phyloP scores from a whole-genome alignment of 2,888 invertebrate species.

The Drosophila atripex region DNA sequence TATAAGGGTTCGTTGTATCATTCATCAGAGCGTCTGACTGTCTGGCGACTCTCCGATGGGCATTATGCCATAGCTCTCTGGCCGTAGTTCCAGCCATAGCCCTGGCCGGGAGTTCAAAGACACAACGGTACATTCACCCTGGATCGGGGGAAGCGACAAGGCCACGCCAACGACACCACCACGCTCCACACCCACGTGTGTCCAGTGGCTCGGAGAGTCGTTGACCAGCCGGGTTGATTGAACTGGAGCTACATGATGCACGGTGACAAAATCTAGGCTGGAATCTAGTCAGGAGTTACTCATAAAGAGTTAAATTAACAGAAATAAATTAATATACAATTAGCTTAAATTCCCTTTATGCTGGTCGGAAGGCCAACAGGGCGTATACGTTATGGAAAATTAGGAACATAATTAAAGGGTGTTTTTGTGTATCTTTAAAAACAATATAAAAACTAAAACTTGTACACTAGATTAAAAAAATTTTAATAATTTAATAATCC shows the following conservation, averaged over 20 bases:
- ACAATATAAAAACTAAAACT: no score
- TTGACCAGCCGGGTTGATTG: slow-evolving; percentile 69
- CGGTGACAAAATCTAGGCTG: background rate
- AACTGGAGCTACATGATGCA: slow-evolving; percentile 46
- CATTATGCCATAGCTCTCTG: slow-evolving; percentile 66
- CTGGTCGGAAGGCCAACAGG: no score
- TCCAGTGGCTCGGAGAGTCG: slow-evolving; percentile 51
- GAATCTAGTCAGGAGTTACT: background rate
- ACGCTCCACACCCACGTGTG: slow-evolving; percentile 69
- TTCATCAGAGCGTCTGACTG: slow-evolving; percentile 75
- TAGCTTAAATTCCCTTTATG: no score
- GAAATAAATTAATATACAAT: no score
- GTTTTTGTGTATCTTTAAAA: no score
- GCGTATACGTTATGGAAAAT: no score
- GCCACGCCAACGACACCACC: slow-evolving; percentile 54
- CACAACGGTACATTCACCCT: slow-evolving; percentile 76
- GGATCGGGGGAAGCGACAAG: slow-evolving; percentile 62
- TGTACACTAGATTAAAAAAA: no score
- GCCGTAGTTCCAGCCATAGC: slow-evolving; percentile 25
- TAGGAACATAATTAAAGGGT: no score
- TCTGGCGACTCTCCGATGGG: slow-evolving; percentile 67
- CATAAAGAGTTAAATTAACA: no score
- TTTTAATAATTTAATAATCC: no score
- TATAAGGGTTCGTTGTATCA: slow-evolving; percentile 72
- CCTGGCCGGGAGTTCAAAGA: slow-evolving; percentile 65